Evolutionary conservation across 92 coral and sea anemone genomes (phyloP), one percentile per base, ranked within the genome.

Genomic region (Heliopora coerulea): DNA sequence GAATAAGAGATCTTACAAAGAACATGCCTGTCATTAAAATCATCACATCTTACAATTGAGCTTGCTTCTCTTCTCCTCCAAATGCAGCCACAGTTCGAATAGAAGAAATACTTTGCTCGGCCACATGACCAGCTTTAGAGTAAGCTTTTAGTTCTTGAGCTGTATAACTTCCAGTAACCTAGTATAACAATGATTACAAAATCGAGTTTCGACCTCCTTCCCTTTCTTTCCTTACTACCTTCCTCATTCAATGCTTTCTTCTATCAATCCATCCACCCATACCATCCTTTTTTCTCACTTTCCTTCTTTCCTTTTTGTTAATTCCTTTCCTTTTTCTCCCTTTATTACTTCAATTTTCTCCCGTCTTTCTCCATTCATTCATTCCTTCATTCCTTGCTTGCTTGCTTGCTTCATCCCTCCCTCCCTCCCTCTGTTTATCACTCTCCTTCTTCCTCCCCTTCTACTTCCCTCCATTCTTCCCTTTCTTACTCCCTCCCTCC

Each of bases 21-120:
- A 46, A 46, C n/a, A 8, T 8, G 12, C 18, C 3, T 3, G 18
- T 23, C 8, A 56, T 12, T 37, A 4, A 37, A 37, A 37, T 5
- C 21, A 17, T 3, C 7, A 50, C 5, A 42, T 23, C 26, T 30
- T 70, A 70, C 77, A 49, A 29, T 20, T 35, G 30, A 1, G 77
- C 24, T 70, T 70, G 77, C 24, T 54, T 40, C 14, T 30, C 62
- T 54, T 70, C 77, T 33, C 77, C 77, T 2, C 77, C 77, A 70
- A 70, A 70, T 20, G 77, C 77, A n/a, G 77, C 77, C n/a, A 70
- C 77, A 6, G 77, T 70, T 52, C 77, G 56, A 26, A 70, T 52
- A 2, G 77, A 70, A n/a, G 77, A 70, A 15, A 70, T 31, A 32
- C 77, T 70, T 33, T 70, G 49, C 25, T 70, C 77, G 26, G 77